Percentiles rank a stretch among this genome's conserved stretches.
These are phyloP conservation scores for Leptodirus hochenwartii DNA, from an alignment of 2,888 invertebrate species.

Conservation along the genomic window DNA sequence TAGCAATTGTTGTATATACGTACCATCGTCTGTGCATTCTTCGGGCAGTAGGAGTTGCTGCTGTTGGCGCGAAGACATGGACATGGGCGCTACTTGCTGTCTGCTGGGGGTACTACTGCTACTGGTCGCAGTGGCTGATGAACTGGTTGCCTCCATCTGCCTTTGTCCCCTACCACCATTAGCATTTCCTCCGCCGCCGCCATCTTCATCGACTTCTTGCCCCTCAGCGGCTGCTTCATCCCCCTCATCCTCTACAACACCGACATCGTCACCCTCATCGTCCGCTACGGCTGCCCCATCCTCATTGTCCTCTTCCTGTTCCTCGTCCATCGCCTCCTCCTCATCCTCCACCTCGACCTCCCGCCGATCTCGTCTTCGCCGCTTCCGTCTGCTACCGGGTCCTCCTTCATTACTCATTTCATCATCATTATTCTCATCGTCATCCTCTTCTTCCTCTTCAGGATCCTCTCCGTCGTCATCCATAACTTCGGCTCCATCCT, in stretches of 20 bases:
- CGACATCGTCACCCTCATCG: too few species aligned
- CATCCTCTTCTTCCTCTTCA: conserved; percentile 5
- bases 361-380: too few species aligned
- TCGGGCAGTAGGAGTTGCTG: conserved; percentile 34
- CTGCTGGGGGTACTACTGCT: too few species aligned
- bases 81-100: conserved; percentile 21
- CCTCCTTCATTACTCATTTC: conserved; percentile 17
- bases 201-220: conserved; percentile 11
- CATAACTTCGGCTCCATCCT: background rate
- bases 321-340: too few species aligned
- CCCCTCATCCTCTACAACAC: conserved; percentile 10
- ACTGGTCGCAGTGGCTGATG: conserved; percentile 42
- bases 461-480: conserved; percentile 8
- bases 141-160: conserved; percentile 53
- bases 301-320: too few species aligned
- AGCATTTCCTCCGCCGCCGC: conserved; percentile 26
- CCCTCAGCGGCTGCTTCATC: conserved; percentile 14
- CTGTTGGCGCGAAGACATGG: conserved; percentile 31
- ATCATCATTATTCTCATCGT: conserved; percentile 14
- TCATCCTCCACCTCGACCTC: too few species aligned
- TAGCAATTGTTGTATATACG: conserved; percentile 7
- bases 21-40: conserved; percentile 46
- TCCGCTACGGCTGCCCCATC: too few species aligned
- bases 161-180: too few species aligned
- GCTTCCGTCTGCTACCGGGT: conserved; percentile 53